Base-by-base conservation (phyloP, 2,888 invertebrate genomes). In the Harpalus rubripes region DNA sequence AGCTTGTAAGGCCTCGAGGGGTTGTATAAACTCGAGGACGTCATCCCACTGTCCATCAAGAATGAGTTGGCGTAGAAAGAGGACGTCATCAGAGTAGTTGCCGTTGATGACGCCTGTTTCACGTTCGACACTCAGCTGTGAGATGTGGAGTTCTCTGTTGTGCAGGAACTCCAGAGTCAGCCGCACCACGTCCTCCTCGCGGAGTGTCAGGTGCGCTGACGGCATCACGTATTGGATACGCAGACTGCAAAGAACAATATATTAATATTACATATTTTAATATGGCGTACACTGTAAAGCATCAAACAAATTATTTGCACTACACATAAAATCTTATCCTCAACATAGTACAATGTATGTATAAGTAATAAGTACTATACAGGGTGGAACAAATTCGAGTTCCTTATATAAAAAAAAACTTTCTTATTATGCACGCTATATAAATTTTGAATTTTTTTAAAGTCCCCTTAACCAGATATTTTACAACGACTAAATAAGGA, bases 41-140 rank as follows among this genome's bases (percentile, higher is more conserved):
- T 98, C 98, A 91, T 99, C 98, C 99, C 99, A 99, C 92, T 98
- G 98, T 16, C 99, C 99, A 91, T 99, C 99, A 82, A 99, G 94
- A 87, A 99, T 98, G 81, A 99, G 94, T 91, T 98, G 98, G 16
- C 98, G 94, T 18, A 99, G 93, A 91, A 99, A 99, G 72, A 99
- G 93, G 58, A 98, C 95, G 91, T 99, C 99, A 91, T 98, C 98
- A 12, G 98, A 97, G 91, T 95, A 98, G 90, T 96, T 95, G 84
- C 98, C 98, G 91, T 98, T 98, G 90, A 98, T 97, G 86, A 98
- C 96, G 78, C 98, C 98, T 0, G 98, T 97, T 92, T 99, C 99
- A 79, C 98, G 94, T 92, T 99, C 98, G 86, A 99, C 92, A 80
- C 96, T 96, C 87, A 98, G 93, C 91, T 96, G 96, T 68, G 97